phyloP scores from a whole-genome alignment of 1,140 invertebrate species.

The Drosophila tristis region DNA sequence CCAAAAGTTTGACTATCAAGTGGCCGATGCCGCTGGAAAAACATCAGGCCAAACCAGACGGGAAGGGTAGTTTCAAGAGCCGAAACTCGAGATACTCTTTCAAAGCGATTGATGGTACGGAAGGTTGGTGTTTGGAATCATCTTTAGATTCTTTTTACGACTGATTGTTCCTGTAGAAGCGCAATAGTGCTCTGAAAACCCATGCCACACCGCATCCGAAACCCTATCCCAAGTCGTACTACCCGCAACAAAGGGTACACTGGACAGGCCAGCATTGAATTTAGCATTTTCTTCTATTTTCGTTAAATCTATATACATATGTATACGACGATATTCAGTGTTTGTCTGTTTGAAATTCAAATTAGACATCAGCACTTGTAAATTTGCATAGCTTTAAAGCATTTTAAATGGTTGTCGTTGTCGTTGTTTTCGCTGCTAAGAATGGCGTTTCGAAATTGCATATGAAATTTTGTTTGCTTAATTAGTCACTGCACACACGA shows the following conservation, averaged over 20 bases:
- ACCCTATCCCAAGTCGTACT: neutral
- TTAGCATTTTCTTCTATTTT: conserved; percentile 36
- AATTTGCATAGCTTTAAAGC: conserved; percentile 77
- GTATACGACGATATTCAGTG: conserved; percentile 5
- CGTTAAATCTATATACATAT: conserved; percentile 22
- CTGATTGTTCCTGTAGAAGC: too few species aligned
- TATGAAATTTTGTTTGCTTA: conserved; percentile 66
- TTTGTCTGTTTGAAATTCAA: conserved; percentile 76
- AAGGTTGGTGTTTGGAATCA: too few species aligned
- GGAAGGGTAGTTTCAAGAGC: neutral
- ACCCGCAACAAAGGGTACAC: neutral
- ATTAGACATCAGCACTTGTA: conserved; percentile 77
- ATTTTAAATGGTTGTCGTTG: conserved; percentile 44
- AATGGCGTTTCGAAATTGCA: conserved; percentile 66
- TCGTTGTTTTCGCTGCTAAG: conserved; percentile 20
- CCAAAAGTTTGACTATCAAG: conserved; percentile 71
- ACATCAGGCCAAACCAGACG: conserved; percentile 19
- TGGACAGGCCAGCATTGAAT: too few species aligned
- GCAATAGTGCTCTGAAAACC: too few species aligned
- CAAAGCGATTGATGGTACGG: too few species aligned
- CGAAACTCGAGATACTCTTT: too few species aligned
- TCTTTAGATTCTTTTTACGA: too few species aligned
- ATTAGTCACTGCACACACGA: conserved; percentile 59
- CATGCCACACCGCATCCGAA: too few species aligned
- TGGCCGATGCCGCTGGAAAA: conserved; percentile 33